Evolutionary conservation across 2,888 invertebrate genomes (phyloP), one percentile per base, ranked within the genome.

Genomic region (Cartodere bifasciata): DNA sequence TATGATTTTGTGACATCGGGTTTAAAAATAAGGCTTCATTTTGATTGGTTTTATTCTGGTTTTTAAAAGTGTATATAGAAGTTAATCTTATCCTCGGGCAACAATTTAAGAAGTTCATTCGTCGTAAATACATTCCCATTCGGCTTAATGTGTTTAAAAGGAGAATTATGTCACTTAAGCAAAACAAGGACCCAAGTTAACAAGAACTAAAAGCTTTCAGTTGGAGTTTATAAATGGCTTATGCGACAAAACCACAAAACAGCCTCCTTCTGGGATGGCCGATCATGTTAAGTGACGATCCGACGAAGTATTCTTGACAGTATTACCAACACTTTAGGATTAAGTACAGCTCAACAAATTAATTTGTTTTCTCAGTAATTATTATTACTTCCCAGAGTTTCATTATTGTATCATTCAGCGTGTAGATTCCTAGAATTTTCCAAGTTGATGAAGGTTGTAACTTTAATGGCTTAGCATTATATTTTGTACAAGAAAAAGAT

Each of bases 111-210:
- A n/a, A n/a, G n/a, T n/a, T n/a, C n/a, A n/a, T n/a, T n/a, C n/a
- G n/a, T n/a, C n/a, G n/a, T n/a, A n/a, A n/a, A n/a, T n/a, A 24
- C 28, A 26, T 25, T 22, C 23, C 23, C 27, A 21, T 26, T 23
- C 14, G 15, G 16, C 49, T 54, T 56, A 55, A 56, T 55, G 54
- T 50, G 54, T 53, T 54, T 56, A 56, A 57, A 52, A 56, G 53
- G 55, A 50, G 55, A 56, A 56, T 56, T 55, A 53, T 58, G 58
- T 58, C 53, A 53, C 51, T 55, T 54, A 52, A 45, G 44, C 48
- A 52, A 49, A 55, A 56, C 55, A 56, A 55, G 55, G 50, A 51
- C 23, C 50, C 50, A 52, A 46, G 48, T 53, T 54, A 55, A 56
- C 54, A 49, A 52, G 50, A 50, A 50, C 54, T 56, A 56, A 56